Evolutionary conservation across 2,113 vertebrate genomes (phyloP).

Genomic region (Ophiodon elongatus): DNA sequence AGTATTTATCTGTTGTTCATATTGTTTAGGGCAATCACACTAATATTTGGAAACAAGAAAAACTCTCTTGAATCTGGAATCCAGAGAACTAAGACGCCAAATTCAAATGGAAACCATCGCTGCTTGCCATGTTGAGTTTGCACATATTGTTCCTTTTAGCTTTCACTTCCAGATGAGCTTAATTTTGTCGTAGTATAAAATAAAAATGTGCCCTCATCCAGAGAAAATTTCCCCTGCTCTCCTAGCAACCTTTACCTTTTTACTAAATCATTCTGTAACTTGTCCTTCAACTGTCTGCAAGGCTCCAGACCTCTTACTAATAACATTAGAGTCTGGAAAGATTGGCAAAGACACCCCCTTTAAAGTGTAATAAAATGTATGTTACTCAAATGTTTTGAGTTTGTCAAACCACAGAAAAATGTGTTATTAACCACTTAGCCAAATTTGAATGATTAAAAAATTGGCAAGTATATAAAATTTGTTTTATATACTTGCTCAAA

Average conservation of each 20-base stretch:
- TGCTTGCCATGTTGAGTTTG: constrained; percentile 15
- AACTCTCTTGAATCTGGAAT: constrained; percentile 2
- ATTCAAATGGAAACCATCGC: constrained; percentile 24
- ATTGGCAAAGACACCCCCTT: constrained; percentile 33
- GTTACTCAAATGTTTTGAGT: too few species aligned
- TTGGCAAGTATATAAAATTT: too few species aligned
- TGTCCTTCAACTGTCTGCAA: constrained; percentile 8
- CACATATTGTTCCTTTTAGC: constrained; percentile 29
- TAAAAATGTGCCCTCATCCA: background rate
- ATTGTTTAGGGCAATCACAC: constrained; percentile 7
- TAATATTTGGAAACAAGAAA: constrained; percentile 34
- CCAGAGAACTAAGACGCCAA: constrained; percentile 9
- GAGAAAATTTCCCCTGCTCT: background rate
- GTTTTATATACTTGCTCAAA: too few species aligned
- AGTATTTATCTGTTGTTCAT: constrained; percentile 11
- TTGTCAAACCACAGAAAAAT: too few species aligned
- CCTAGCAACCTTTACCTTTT: background rate
- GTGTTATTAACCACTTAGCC: too few species aligned
- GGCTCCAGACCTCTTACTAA: constrained; percentile 7
- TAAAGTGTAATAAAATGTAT: background rate
- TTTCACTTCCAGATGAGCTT: constrained; percentile 18
- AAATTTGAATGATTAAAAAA: too few species aligned
- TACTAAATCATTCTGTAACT: background rate
- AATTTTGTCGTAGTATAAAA: constrained; percentile 5
- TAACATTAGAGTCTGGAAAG: constrained; percentile 15